Evolutionary conservation across 2,888 invertebrate genomes (phyloP), one percentile per base, ranked within the genome.

Genomic region (Druceiella hillmani): DNA sequence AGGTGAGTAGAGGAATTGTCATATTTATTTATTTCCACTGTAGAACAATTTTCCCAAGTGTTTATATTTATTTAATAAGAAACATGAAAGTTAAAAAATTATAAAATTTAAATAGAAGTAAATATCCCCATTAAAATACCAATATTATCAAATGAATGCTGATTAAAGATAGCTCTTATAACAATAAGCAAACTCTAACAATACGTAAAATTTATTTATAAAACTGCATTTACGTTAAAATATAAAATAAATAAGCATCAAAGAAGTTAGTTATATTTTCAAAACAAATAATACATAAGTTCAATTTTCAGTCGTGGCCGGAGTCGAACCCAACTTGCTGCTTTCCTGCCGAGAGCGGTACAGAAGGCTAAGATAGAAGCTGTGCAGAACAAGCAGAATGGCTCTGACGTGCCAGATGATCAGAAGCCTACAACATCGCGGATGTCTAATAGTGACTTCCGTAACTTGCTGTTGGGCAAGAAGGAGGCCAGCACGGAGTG

Each of bases 401-500:
- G 33, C 52, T 24, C 56, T 54, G 42, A 55, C 55, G 24, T 41
- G 41, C 34, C 49, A 51, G 11, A 45, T 47, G 50, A 50, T 12
- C 27, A 12, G n/a, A n/a, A n/a, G n/a, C n/a, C n/a, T n/a, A n/a
- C n/a, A n/a, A n/a, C n/a, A n/a, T n/a, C 12, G 16, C 40, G 41
- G 13, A 36, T 75, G 48, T 67, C 58, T 48, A 78, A 78, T 57
- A 64, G 59, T 37, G 77, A 78, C 54, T 78, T 78, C 47, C 63
- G 76, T 50, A 66, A 59, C 45, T 57, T 77, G 64, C 58, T 78
- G 41, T 63, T 77, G n/a, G n/a, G n/a, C n/a, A n/a, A n/a, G n/a
- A n/a, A n/a, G n/a, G n/a, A n/a, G n/a, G n/a, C n/a, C n/a, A n/a
- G n/a, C n/a, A n/a, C n/a, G n/a, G n/a, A n/a, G n/a, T n/a, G n/a